Evolutionary conservation across 2,113 vertebrate species (phyloP).

Genomic region (Ursus arctos): DNA sequence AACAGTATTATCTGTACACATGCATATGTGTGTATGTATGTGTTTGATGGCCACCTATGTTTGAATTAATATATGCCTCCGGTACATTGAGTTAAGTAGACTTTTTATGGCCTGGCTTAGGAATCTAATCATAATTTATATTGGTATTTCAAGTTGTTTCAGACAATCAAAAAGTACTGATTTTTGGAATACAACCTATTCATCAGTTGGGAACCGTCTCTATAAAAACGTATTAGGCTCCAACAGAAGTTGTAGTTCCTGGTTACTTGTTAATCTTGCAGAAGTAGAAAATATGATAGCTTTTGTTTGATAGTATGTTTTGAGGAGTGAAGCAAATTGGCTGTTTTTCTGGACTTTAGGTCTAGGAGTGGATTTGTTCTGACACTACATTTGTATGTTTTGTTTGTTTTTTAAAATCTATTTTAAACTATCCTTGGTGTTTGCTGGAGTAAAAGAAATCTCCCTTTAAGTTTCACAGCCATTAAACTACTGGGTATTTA

Average conservation of each 20-base stretch:
- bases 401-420: background rate
- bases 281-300: conserved; percentile 6
- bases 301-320: background rate
- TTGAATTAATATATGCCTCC: background rate
- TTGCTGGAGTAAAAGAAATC: conserved; percentile 44
- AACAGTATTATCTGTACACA: background rate
- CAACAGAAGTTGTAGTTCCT: conserved; percentile 7
- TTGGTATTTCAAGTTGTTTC: conserved; percentile 37
- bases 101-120: background rate
- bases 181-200: background rate
- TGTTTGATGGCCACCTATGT: background rate
- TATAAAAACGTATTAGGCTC: background rate
- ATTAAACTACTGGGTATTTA: background rate
- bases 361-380: background rate
- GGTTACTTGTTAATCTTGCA: background rate
- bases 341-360: background rate
- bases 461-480: conserved; percentile 3
- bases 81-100: background rate
- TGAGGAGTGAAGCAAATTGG: background rate
- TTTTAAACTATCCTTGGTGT: background rate
- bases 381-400: background rate
- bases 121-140: conserved; percentile 28
- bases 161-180: background rate
- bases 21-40: background rate
- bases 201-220: background rate